Base-by-base conservation (phyloP, 2,113 vertebrate genomes). In the Hassar affinis region DNA sequence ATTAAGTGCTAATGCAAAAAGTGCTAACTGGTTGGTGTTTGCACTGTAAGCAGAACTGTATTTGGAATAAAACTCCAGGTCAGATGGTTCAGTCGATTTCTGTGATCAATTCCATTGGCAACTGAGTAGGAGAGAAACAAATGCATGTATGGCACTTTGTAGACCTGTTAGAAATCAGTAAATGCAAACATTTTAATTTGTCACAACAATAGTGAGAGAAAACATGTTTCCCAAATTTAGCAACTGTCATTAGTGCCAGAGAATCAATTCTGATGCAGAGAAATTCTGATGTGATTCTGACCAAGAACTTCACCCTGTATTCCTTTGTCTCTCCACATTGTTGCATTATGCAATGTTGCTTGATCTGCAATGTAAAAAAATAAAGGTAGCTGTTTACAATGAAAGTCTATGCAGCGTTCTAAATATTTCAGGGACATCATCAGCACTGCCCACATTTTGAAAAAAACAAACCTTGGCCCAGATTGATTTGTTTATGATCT, bases 131-230 rank as follows among this genome's bases (percentile, higher is more conserved):
- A 72, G n/a, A 61, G 27, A 59, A 80, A 85, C 78, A 82, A 68
- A 38, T 82, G 45, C 72, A 56, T 62, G 54, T 81, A 10, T 85
- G 79, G 79, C 71, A 69, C 51, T 81, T 76, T n/a, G n/a, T n/a
- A n/a, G 30, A 72, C 69, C 45, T 45, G 77, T 76, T 51, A 85
- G 38, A 79, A 84, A 80, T 66, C 49, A 62, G 68, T 72, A 64
- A 75, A 75, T 80, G 22, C 22, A 82, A 27, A 11, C 10, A 64
- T 25, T 81, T 49, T 54, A 77, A 54, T 27, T 52, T 42, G 33
- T 86, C 68, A 75, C 54, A 52, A 30, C 38, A 42, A n/a, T 64
- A 51, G 27, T 51, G 30, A 77, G 14, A 80, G 22, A 47, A 30
- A 59, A 57, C 10, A 8, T 54, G 57, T 80, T 82, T 74, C 51